Conservation (phyloP, 2,113 vertebrate species). For the Bos taurus region DNA sequence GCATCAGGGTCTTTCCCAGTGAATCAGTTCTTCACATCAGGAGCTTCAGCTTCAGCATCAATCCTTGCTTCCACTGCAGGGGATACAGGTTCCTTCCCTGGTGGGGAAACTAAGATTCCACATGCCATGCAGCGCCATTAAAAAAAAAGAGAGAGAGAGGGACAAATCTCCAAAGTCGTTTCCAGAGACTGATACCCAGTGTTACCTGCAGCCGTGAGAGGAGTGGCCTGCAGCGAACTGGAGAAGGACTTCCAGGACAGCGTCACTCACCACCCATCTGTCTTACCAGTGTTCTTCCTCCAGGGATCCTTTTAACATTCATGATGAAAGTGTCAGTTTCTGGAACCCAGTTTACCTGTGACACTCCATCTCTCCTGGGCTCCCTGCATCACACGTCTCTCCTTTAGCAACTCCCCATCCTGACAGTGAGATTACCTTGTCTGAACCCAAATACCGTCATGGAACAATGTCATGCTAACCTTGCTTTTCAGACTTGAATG, state of each 20-base stretch:
- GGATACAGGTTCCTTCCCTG: not conserved
- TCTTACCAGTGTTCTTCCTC: accelerated
- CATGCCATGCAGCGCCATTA: accelerated
- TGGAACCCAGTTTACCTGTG: not conserved
- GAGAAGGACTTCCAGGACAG: not conserved
- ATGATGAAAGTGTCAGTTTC: not conserved
- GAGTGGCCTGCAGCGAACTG: accelerated
- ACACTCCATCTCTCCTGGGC: accelerated
- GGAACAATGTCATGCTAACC: not conserved
- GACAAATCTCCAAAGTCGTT: not conserved
- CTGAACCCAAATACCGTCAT: not conserved
- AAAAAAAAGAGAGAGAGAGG: not conserved
- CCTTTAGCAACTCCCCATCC: no score
- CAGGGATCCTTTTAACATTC: not conserved
- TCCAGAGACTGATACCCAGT: not conserved
- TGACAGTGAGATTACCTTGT: not conserved
- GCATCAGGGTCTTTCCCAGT: not conserved
- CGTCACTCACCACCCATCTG: accelerated
- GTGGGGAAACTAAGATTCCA: not conserved
- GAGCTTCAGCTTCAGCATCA: not conserved
- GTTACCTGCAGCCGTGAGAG: accelerated
- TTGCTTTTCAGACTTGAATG: not conserved
- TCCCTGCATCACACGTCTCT: not conserved
- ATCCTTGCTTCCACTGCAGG: not conserved
- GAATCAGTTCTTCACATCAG: not conserved